phyloP scores from a whole-genome alignment of 2,797 vertebrate genomes.

The Gadopsis bispinosus region DNA sequence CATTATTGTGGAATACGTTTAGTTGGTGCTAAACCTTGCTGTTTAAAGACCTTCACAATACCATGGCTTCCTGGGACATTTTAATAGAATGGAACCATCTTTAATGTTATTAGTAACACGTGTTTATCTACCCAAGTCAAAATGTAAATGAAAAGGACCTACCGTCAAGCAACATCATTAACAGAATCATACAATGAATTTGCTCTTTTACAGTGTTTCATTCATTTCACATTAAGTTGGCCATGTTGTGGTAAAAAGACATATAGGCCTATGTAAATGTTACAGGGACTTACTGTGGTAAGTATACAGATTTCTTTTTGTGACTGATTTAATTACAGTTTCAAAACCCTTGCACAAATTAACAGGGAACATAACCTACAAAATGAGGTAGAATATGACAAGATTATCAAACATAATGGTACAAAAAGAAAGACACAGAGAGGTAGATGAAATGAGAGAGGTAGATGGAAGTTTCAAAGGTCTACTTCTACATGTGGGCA shows the following conservation, averaged over 20 bases:
- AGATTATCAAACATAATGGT: conserved; percentile 23
- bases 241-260: background rate
- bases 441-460: too few relatives aligned
- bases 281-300: background rate
- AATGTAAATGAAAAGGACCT: background rate
- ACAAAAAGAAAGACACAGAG: background rate
- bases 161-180: background rate
- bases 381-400: conserved; percentile 12
- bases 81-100: background rate
- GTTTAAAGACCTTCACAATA: background rate
- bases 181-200: background rate
- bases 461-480: background rate
- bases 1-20: background rate
- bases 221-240: background rate
- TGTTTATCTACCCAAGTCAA: background rate
- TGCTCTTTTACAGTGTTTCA: background rate
- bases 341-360: conserved; percentile 19
- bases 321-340: conserved; percentile 14
- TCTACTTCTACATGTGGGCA: background rate
- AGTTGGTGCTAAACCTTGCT: background rate
- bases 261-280: background rate
- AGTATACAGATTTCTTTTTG: conserved; percentile 6
- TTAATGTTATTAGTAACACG: background rate
- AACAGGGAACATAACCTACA: conserved; percentile 12
- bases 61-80: background rate